Evolutionary conservation across 2,888 invertebrate species (phyloP).

Genomic region (Zonitis immaculata): DNA sequence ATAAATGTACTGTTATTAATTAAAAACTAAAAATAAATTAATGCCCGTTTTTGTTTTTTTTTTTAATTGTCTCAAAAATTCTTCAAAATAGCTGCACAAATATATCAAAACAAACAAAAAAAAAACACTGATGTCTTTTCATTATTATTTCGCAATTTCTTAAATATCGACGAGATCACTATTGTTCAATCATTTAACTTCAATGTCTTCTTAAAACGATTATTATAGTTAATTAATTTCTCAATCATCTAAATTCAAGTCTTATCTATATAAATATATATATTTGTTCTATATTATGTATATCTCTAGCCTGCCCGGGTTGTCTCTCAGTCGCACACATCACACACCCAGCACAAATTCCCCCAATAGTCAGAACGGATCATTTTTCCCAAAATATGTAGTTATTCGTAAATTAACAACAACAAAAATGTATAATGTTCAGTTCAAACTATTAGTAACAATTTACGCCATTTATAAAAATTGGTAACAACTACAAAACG

Average conservation of each 20-base stretch:
- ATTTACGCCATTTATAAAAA: conserved; percentile 25
- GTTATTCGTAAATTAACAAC: not conserved
- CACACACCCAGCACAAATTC: conserved; percentile 40
- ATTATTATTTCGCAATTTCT: conserved; percentile 5
- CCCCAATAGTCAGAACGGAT: conserved; percentile 1
- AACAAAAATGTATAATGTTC: conserved; percentile 9
- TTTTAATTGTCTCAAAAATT: not conserved
- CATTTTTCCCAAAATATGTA: not conserved
- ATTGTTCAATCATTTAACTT: conserved; percentile 3
- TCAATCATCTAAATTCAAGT: conserved; percentile 11
- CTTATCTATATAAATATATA: conserved; percentile 1
- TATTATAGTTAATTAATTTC: too few relatives aligned
- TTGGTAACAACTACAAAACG: conserved; percentile 43
- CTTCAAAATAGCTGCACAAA: not conserved
- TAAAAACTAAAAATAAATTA: not conserved
- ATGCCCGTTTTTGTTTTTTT: not conserved
- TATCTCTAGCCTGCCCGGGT: conserved; percentile 52
- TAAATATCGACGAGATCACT: conserved; percentile 27
- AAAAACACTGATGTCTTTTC: not conserved
- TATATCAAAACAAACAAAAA: conserved; percentile 5
- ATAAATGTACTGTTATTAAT: not conserved
- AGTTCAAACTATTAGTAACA: conserved; percentile 13
- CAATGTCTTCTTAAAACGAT: not conserved
- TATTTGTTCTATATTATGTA: conserved; percentile 22
- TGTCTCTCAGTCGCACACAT: conserved; percentile 49